Base-by-base conservation (phyloP, 1,140 invertebrate genomes). In the Atopsyche davidsoni region DNA sequence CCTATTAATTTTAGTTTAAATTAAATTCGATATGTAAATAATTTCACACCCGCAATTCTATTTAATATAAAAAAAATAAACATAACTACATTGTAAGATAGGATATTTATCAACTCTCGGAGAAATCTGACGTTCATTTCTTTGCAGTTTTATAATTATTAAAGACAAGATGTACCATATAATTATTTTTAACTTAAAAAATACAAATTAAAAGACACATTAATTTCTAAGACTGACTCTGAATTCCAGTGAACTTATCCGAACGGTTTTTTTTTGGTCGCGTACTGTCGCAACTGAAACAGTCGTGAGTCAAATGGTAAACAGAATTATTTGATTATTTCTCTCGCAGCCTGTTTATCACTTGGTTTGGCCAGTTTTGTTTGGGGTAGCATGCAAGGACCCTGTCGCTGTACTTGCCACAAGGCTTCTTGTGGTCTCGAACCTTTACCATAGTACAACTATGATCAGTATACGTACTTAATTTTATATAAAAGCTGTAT, bases 201-300 rank as follows among this genome's bases (percentile, higher is more conserved):
- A 24, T 22, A 4, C 28, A n/a, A 44, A 44, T 38, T 45, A 10
- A 36, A 46, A 47, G 28, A 13, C 46, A 47, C 42, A 32, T 55
- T 55, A 46, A 51, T 55, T 51, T 55, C 43, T 55, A 51, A 55
- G 53, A 55, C 53, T 55, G 53, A 55, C n/a, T 35, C 44, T 46
- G 19, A 51, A 55, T 55, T 51, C 53, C 53, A 51, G 24, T 38
- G 23, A 49, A 25, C n/a, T n/a, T n/a, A n/a, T n/a, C n/a, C n/a
- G n/a, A n/a, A n/a, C n/a, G n/a, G n/a, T n/a, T n/a, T n/a, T n/a
- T n/a, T n/a, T n/a, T n/a, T n/a, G n/a, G n/a, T n/a, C n/a, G n/a
- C n/a, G n/a, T n/a, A n/a, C n/a, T n/a, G n/a, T n/a, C n/a, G n/a
- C n/a, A n/a, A n/a, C n/a, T n/a, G n/a, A n/a, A n/a, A n/a, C n/a